phyloP scores from a whole-genome alignment of 2,113 vertebrate species.

The Tychaedon coryphoeus region DNA sequence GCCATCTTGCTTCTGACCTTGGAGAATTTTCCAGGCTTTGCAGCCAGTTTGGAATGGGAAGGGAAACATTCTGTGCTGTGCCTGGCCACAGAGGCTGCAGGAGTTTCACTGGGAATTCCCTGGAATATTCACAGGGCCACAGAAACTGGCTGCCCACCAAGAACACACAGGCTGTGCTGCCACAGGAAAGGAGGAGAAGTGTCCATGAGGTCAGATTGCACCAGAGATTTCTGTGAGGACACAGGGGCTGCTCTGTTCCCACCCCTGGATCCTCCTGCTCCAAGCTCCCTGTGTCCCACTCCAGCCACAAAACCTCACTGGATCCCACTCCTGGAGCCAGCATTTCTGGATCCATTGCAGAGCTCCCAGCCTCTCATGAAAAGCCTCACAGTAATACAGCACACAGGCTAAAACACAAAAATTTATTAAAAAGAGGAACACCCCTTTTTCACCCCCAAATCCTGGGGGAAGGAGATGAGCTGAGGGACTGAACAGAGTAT shows the following conservation, averaged over 20 bases:
- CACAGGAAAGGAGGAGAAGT: neutral
- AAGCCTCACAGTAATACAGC: neutral
- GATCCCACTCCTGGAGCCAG: neutral
- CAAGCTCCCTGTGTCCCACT: rapidly evolving
- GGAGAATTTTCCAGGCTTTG: neutral
- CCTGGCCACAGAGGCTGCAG: too few species aligned
- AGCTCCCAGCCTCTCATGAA: neutral
- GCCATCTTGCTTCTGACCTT: neutral
- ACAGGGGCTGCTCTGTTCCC: neutral
- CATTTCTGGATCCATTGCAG: neutral
- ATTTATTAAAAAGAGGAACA: rapidly evolving
- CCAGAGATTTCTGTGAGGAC: neutral
- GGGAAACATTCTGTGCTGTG: neutral
- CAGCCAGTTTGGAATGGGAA: neutral
- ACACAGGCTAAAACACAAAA: neutral
- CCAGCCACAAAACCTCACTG: neutral
- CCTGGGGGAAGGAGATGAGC: neutral
- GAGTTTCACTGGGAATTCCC: neutral
- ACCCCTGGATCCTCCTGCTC: neutral
- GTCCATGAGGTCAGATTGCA: neutral
- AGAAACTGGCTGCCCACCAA: neutral
- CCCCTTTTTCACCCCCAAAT: neutral
- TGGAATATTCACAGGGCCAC: neutral
- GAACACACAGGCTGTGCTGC: neutral
- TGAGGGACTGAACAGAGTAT: neutral